These are phyloP conservation scores for Platichthys flesus DNA, from an alignment of 2,113 vertebrate genomes.

Conservation along the genomic window DNA sequence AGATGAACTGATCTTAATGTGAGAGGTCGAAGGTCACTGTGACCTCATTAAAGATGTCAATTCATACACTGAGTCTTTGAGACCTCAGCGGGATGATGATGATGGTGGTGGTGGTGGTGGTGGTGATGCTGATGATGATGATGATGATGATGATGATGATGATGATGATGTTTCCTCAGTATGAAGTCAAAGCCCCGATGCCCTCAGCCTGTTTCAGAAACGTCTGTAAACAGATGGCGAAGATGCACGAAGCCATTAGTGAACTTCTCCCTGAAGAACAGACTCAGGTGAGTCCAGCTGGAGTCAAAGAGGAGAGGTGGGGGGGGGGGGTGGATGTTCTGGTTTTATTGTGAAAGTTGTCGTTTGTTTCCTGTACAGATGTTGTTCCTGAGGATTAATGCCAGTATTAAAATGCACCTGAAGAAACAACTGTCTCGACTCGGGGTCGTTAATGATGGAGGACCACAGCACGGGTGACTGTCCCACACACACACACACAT, in stretches of 20 bases:
- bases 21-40: no score
- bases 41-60: no score
- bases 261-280: constrained; percentile 96
- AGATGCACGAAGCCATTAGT: constrained; percentile 98
- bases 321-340: background rate
- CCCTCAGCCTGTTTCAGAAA: constrained; percentile 95
- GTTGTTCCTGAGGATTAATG: constrained; percentile 94
- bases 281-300: constrained; percentile 85
- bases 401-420: constrained; percentile 93
- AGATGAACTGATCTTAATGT: no score
- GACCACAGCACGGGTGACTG: constrained; percentile 90
- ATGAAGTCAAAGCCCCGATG: constrained; percentile 98
- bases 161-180: constrained; percentile 78
- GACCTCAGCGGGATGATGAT: background rate
- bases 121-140: background rate
- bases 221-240: constrained; percentile 96
- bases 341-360: background rate
- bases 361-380: constrained; percentile 79
- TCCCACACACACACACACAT: background rate
- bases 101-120: background rate
- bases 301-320: no score
- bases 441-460: constrained; percentile 94
- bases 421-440: constrained; percentile 94
- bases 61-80: background rate
- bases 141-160: background rate